Percentiles rank a stretch among this genome's conserved stretches.
phyloP scores from a whole-genome alignment of 2,888 invertebrate genomes.

The Epinotia brunnichana region DNA sequence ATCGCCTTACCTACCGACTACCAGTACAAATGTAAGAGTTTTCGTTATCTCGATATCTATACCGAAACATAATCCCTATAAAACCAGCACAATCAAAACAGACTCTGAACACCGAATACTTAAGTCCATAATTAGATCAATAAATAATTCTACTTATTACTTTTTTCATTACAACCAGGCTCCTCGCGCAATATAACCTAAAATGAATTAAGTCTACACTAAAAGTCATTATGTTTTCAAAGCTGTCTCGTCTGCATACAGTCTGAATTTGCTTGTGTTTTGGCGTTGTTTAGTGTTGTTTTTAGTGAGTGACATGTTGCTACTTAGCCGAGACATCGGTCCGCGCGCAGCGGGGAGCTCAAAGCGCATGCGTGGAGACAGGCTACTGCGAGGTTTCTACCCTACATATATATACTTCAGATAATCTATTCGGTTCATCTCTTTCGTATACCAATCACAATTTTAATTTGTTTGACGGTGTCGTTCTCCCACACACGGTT shows the following conservation, averaged over 20 bases:
- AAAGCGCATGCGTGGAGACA: constrained; percentile 59
- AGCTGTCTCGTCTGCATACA: not conserved
- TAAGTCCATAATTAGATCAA: not conserved
- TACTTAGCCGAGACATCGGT: constrained; percentile 31
- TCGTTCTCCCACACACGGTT: no score
- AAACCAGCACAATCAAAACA: not conserved
- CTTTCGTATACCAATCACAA: not conserved
- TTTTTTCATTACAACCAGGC: not conserved
- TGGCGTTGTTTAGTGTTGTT: constrained; percentile 1
- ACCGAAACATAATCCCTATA: not conserved
- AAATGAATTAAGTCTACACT: not conserved
- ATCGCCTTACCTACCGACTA: constrained; percentile 1
- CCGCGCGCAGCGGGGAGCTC: constrained; percentile 59
- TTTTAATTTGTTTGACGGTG: no score
- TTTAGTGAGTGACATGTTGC: constrained; percentile 20
- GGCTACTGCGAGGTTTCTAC: constrained; percentile 3
- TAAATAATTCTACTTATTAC: not conserved
- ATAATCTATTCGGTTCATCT: not conserved
- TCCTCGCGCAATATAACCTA: not conserved
- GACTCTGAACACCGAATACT: not conserved
- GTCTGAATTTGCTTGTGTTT: no score
- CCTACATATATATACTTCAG: not conserved
- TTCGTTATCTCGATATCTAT: constrained; percentile 6
- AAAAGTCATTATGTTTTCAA: not conserved
- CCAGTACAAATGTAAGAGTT: constrained; percentile 5